phyloP scores from a whole-genome alignment of 2,113 vertebrate species.

The Bungarus multicinctus region DNA sequence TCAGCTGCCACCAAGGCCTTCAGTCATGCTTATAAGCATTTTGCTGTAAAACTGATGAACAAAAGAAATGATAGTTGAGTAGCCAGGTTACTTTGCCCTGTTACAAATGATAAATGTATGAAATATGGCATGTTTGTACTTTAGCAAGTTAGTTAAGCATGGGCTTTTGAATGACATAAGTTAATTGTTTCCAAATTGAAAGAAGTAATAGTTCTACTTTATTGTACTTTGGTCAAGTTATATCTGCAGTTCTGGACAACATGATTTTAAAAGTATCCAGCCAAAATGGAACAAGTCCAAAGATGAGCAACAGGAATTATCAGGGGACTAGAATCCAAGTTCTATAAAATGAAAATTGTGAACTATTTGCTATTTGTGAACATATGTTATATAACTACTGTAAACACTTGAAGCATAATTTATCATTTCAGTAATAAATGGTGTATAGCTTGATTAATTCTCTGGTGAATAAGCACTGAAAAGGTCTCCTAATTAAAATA shows the following conservation, averaged over 20 bases:
- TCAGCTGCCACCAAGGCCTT: background rate
- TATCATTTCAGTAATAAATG: background rate
- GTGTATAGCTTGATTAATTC: background rate
- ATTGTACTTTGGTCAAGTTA: background rate
- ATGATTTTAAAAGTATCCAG: background rate
- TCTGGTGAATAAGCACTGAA: slow-evolving; percentile 51
- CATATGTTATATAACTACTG: background rate
- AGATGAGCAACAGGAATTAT: background rate
- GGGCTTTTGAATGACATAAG: background rate
- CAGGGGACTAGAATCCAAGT: background rate
- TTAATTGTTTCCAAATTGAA: background rate
- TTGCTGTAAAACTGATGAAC: background rate
- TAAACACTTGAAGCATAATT: background rate
- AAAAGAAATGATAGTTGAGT: background rate
- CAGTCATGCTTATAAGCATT: background rate
- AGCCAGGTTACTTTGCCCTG: background rate
- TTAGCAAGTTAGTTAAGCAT: background rate
- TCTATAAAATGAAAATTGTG: background rate
- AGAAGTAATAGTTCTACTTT: background rate
- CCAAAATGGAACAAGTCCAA: background rate
- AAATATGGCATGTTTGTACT: background rate
- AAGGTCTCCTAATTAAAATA: slow-evolving; percentile 50
- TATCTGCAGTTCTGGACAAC: background rate
- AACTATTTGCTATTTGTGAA: background rate
- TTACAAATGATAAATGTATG: background rate